A percentile compares a stretch with the other conserved stretches of the same genome.
phyloP scores from a whole-genome alignment of 2,888 invertebrate genomes.

The Tiliacea citrago region DNA sequence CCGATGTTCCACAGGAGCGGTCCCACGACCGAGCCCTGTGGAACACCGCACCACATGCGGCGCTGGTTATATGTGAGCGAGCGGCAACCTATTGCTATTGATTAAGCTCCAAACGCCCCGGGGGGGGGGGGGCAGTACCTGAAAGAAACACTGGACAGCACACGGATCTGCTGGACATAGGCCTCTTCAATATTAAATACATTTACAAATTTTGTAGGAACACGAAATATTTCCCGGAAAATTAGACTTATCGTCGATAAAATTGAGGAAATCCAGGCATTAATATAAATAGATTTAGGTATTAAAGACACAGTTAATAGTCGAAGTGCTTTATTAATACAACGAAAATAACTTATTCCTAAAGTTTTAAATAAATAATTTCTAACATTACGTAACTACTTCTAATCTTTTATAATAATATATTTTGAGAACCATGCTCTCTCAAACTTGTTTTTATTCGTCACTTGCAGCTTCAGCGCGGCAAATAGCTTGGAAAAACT shows the following conservation, averaged over 20 bases:
- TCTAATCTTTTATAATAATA: constrained; percentile 11
- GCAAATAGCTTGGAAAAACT: background rate
- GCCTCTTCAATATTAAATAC: no score
- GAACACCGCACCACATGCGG: no score
- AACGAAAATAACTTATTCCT: constrained; percentile 39
- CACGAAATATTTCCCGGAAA: no score
- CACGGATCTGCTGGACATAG: no score
- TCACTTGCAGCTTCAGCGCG: background rate
- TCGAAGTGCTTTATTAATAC: constrained; percentile 63
- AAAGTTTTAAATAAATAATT: constrained; percentile 57
- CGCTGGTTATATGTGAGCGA: no score
- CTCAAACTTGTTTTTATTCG: constrained; percentile 45
- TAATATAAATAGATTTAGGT: background rate
- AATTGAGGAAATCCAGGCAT: background rate
- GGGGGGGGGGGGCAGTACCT: no score
- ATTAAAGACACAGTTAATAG: constrained; percentile 12
- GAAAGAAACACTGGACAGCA: no score
- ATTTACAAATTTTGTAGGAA: no score
- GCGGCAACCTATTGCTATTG: no score
- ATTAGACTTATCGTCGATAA: background rate
- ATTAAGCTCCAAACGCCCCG: no score
- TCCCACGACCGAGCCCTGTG: no score
- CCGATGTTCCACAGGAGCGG: no score
- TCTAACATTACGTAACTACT: constrained; percentile 20
- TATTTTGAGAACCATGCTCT: constrained; percentile 60